Evolutionary conservation across 2,113 vertebrate genomes (phyloP).

Genomic region (Perca flavescens): DNA sequence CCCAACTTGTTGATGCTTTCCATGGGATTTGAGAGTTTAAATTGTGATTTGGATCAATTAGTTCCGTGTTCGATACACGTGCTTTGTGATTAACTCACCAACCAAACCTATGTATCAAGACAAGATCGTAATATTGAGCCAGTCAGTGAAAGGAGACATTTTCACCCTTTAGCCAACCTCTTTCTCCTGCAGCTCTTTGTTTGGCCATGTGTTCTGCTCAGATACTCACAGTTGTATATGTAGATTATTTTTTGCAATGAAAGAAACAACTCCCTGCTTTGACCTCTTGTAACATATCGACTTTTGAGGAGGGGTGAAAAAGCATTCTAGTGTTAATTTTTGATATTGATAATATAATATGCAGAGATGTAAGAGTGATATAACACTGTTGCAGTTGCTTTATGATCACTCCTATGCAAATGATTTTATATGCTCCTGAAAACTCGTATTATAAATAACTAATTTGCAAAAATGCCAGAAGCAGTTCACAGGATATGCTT

Average conservation of each 20-base stretch:
- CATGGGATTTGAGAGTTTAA: background rate
- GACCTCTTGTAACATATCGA: background rate
- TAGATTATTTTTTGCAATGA: background rate
- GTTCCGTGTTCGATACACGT: background rate
- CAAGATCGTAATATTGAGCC: background rate
- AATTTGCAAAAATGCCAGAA: background rate
- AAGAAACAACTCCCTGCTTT: background rate
- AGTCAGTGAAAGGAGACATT: background rate
- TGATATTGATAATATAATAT: constrained; percentile 4
- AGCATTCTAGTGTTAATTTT: constrained; percentile 4
- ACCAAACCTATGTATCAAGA: background rate
- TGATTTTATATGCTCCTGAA: constrained; percentile 3
- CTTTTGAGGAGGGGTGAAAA: background rate
- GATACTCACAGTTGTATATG: background rate
- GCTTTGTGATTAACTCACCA: background rate
- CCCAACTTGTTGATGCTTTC: background rate
- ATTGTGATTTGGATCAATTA: background rate
- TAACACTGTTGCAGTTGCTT: background rate
- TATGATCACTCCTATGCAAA: constrained; percentile 11
- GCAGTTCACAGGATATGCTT: background rate
- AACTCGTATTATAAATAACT: background rate
- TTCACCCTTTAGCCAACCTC: background rate
- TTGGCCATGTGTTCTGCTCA: background rate
- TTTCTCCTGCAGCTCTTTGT: background rate
- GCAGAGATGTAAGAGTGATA: background rate